Evolutionary conservation across 1,140 invertebrate genomes (phyloP), one percentile per base, ranked within the genome.

Genomic region (Geopemphigus sp.): DNA sequence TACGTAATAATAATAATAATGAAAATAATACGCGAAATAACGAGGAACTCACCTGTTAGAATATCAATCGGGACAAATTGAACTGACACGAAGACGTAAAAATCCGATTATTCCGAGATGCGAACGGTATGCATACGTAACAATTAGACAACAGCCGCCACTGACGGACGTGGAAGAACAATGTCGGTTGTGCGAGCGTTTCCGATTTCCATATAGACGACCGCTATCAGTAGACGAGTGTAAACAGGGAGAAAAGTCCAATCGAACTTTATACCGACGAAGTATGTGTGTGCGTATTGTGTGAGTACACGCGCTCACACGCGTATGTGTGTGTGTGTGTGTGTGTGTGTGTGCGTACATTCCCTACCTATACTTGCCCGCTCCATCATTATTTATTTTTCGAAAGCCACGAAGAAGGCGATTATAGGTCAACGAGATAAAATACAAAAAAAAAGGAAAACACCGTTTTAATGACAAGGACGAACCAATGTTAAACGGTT

Each of bases 371-470:
- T 26, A 26, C 12, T 61, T 61, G 17, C 26, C 17, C 32, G 32
- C 3, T n/a, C n/a, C n/a, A n/a, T n/a, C n/a, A n/a, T n/a, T n/a
- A n/a, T n/a, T n/a, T 29, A 24, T 61, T 61, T 61, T 61, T 15
- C 24, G 12, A 61, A 61, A 29, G 26, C 57, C 22, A 61, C 26
- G 22, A 8, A 26, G 11, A 17, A 17, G 5, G 15, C 24, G 24
- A 61, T 61, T 61, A 61, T 29, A 61, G 57, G 57, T 61, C 24
- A 61, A 61, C 57, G 24, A 61, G 57, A 61, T 61, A 29, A 61
- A 61, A 39, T 8, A 8, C 32, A 8, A 39, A 39, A 4, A 8
- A 8, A 39, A 8, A 4, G 32, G 24, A 61, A 61, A 61, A 59
- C 57, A 24, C 22, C 24, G 14, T 59, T 15, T 22, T 59, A 26